A percentile compares a stretch with the other conserved stretches of the same genome.
Conservation (phyloP, 2,113 vertebrate species). For the Labeo rohita region DNA sequence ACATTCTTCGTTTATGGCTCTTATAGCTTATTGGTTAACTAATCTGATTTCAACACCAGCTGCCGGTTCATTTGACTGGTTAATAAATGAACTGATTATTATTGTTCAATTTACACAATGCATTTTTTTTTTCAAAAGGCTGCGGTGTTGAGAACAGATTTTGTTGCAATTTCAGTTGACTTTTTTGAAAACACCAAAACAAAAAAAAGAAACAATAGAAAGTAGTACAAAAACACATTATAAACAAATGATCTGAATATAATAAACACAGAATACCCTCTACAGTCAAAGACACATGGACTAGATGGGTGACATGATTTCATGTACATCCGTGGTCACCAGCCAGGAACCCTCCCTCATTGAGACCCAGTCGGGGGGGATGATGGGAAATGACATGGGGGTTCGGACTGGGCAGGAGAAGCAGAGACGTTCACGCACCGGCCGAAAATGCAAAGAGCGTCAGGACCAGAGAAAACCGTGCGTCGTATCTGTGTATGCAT, state of each 20-base stretch:
- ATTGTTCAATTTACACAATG: background rate
- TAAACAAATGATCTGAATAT: constrained; percentile 43
- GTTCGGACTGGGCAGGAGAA: constrained; percentile 77
- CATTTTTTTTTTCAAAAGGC: background rate
- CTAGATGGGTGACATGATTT: constrained; percentile 75
- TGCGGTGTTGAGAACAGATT: constrained; percentile 43
- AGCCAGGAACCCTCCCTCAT: constrained; percentile 82
- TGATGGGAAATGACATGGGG: constrained; percentile 57
- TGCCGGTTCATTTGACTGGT: background rate
- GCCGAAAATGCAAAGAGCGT: constrained; percentile 59
- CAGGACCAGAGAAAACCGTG: constrained; percentile 55
- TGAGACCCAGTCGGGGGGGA: constrained; percentile 76
- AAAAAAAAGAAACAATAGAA: constrained; percentile 42
- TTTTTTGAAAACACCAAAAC: constrained; percentile 57
- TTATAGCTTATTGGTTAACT: constrained; percentile 36
- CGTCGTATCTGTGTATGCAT: background rate
- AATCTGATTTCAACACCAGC: constrained; percentile 49
- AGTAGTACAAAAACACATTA: constrained; percentile 55
- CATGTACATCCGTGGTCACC: constrained; percentile 78
- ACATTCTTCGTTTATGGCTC: constrained; percentile 39
- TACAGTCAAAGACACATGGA: constrained; percentile 76
- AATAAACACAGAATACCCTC: constrained; percentile 70
- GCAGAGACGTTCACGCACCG: constrained; percentile 76
- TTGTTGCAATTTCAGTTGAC: background rate
- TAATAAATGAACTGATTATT: background rate